These are phyloP conservation scores for Habrosyne pyritoides DNA, from an alignment of 2,888 invertebrate genomes.

Conservation along the genomic window DNA sequence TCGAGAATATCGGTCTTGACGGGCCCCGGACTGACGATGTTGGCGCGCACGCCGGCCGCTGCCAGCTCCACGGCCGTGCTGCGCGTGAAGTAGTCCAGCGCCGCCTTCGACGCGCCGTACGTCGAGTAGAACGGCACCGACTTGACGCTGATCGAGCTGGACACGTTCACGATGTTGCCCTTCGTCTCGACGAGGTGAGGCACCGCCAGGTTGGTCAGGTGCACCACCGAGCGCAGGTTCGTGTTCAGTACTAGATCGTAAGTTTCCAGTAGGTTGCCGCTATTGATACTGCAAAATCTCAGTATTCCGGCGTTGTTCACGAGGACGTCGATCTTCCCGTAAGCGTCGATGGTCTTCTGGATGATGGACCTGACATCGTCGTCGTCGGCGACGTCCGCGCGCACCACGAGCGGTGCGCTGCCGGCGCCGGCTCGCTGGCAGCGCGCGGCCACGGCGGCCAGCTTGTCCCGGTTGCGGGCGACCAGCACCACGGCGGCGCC, in stretches of 20 bases:
- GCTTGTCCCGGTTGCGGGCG: slow-evolving; percentile 35
- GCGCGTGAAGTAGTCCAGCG: slow-evolving; percentile 26
- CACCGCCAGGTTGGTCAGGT: slow-evolving; percentile 31
- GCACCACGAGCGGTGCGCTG: slow-evolving; percentile 23
- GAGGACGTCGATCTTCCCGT: slow-evolving; percentile 39
- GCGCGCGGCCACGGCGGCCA: too few species aligned
- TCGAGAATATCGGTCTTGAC: slow-evolving; percentile 23
- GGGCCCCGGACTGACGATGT: slow-evolving; percentile 27
- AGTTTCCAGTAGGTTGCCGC: slow-evolving; percentile 25
- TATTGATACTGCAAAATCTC: slow-evolving; percentile 18
- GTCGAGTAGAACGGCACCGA: slow-evolving; percentile 10
- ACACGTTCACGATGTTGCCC: slow-evolving; percentile 41
- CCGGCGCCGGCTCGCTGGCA: slow-evolving; percentile 15
- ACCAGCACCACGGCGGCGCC: slow-evolving; percentile 41
- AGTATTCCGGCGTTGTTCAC: slow-evolving; percentile 37
- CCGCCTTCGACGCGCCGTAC: slow-evolving; percentile 67
- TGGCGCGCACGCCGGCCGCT: slow-evolving; percentile 23
- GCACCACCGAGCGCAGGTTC: slow-evolving; percentile 36
- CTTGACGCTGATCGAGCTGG: slow-evolving; percentile 19
- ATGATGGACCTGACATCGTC: slow-evolving; percentile 28
- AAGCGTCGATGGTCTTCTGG: slow-evolving; percentile 32
- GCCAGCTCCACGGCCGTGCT: slow-evolving; percentile 27
- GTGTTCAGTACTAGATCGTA: slow-evolving; percentile 33
- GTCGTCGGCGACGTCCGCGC: slow-evolving; percentile 35
- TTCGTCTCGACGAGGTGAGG: slow-evolving; percentile 37